These are phyloP conservation scores for Sinocyclocheilus rhinocerous DNA, from an alignment of 2,113 vertebrate genomes.

Conservation along the genomic window DNA sequence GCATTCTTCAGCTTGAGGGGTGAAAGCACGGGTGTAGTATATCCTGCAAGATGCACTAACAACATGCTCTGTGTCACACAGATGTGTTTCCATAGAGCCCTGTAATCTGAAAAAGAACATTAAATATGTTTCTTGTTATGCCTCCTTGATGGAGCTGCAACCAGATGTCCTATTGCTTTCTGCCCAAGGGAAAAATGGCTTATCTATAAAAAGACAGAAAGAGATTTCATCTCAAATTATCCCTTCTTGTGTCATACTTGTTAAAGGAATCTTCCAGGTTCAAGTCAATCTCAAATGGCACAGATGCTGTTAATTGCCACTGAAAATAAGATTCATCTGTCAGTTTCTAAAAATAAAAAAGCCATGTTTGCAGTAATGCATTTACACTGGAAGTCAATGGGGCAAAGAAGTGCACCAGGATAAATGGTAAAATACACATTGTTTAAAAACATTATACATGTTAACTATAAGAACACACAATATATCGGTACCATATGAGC, in stretches of 20 bases:
- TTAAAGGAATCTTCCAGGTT: not conserved
- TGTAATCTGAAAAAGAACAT: conserved; percentile 5
- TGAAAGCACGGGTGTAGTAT: not conserved
- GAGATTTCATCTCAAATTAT: conserved; percentile 12
- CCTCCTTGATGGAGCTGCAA: not conserved
- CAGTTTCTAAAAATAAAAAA: not conserved
- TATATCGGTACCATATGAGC: not conserved
- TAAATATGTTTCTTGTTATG: conserved; percentile 32
- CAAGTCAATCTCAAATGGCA: not conserved
- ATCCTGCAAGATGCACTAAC: not conserved
- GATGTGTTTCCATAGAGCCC: not conserved
- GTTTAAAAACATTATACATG: not conserved
- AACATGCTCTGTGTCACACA: not conserved
- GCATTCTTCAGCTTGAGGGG: not conserved
- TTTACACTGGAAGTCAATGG: not conserved
- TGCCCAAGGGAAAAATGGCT: not conserved
- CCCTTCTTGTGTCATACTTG: not conserved
- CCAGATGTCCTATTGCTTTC: conserved; percentile 20
- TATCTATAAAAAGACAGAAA: conserved; percentile 30
- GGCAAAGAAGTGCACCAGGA: not conserved
- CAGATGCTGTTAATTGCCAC: not conserved
- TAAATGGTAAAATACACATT: not conserved
- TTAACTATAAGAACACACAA: not conserved
- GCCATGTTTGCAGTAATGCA: not conserved
- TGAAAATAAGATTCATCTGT: not conserved